A percentile compares a stretch with the other conserved stretches of the same genome.
These are phyloP conservation scores for Eilema sororculum DNA, from an alignment of 2,888 invertebrate genomes.

Conservation along the genomic window DNA sequence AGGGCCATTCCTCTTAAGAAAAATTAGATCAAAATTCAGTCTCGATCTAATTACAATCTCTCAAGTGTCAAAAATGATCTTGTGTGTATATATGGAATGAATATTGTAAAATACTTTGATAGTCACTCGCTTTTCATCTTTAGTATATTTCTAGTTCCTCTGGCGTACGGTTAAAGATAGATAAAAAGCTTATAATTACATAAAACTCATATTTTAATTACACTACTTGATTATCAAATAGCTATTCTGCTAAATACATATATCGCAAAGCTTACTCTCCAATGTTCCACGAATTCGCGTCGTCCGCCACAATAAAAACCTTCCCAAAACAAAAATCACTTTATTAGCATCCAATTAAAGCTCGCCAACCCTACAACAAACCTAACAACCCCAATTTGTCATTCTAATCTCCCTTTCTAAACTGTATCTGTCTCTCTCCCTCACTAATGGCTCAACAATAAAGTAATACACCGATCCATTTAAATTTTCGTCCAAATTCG, in stretches of 20 bases:
- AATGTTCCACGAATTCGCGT: not conserved
- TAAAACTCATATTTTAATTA: not conserved
- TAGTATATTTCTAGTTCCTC: too few species aligned
- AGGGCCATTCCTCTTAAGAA: too few species aligned
- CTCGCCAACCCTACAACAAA: constrained; percentile 40
- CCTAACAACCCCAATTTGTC: constrained; percentile 73
- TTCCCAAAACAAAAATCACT: constrained; percentile 43
- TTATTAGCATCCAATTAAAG: constrained; percentile 56
- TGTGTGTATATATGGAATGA: too few species aligned
- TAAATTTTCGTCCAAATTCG: constrained; percentile 85
- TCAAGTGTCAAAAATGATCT: too few species aligned
- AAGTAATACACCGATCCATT: constrained; percentile 86
- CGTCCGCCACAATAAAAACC: constrained; percentile 25
- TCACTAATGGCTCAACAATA: constrained; percentile 84
- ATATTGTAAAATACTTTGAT: too few species aligned
- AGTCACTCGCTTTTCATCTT: too few species aligned
- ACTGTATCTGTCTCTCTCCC: constrained; percentile 65
- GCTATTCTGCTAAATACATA: not conserved
- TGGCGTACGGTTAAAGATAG: not conserved
- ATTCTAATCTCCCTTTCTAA: constrained; percentile 54
- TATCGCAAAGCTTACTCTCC: not conserved
- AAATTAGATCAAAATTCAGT: too few species aligned
- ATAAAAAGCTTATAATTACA: not conserved
- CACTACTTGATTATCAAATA: too few species aligned
- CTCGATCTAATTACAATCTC: too few species aligned